Evolutionary conservation across 2,113 vertebrate species (phyloP), one percentile per base, ranked within the genome.

Genomic region (Dromaius novaehollandiae): DNA sequence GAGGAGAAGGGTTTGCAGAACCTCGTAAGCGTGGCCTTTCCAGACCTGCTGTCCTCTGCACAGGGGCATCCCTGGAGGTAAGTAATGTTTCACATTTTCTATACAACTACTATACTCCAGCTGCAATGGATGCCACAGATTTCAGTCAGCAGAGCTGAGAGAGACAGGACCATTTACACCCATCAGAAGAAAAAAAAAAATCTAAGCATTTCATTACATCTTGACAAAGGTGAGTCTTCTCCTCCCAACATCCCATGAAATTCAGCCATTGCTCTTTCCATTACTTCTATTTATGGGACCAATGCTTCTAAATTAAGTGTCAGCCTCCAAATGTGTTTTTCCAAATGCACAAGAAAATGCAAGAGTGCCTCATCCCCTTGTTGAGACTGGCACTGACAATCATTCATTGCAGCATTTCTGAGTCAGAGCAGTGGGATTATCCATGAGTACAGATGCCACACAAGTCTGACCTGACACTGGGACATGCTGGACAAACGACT

Each of bases 11-110:
- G 46, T 12, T 22, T 90, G 58, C 65, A 89, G 60, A 79, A 50
- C 10, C 44, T 65, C 7, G 0, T 16, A 38, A 32, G 4, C 0
- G 0, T 3, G 25, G 42, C 46, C 46, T 4, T 32, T 5, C 32
- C 87, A 73, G 42, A 53, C 7, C 28, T 63, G 0, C 50, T 38
- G 11, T 14, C 16, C 38, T 34, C 51, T 48, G 13, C 0, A 9
- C 3, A 9, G 42, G 15, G 55, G 14, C 4, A 8, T 3, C 12
- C 7, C 24, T 8, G 8, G 1, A 24, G 24, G n/a, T 86, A 80
- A 82, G 56, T 6, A 50, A 42, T 15, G 3, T 28, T n/a, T n/a
- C 83, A 34, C 46, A 3, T 51, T 83, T 65, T 50, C 63, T 22
- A 4, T 15, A 6, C 48, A 80, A 6, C 51, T 26, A 0, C 22